Evolutionary conservation across 2,797 vertebrate genomes (phyloP), one percentile per base, ranked within the genome.

Genomic region (Cossypha dichroa): DNA sequence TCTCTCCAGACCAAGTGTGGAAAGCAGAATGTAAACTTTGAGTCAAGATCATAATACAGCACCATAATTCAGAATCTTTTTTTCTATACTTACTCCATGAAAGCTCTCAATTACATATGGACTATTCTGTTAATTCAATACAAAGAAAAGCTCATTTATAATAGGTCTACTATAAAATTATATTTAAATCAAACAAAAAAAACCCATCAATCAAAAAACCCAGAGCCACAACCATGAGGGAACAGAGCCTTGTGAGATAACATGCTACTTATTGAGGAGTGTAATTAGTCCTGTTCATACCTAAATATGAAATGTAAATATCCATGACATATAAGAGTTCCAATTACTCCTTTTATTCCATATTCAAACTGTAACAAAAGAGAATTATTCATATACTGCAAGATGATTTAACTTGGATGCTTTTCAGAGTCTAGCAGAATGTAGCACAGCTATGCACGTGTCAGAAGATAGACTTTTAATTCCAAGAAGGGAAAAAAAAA

Each of bases 351-450:
- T 72, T 85, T 75, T 90, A 56, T 23, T 70, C 11, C 5, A 16
- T 33, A 60, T 52, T 26, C 20, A 84, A 86, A 69, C 14, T 7
- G 5, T 34, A 77, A 76, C 31, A 88, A 69, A 82, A 96, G 52
- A 75, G 38, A 94, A 92, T 83, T 94, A 94, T 85, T 94, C 20
- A 46, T 91, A n/a, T 38, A 10, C 40, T 76, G 28, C 15, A 84
- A 55, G 36, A 43, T 28, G 10, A 55, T 51, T 29, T 11, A 85
- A 59, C 6, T 62, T 62, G 33, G 23, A 31, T 84, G 58, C 56
- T 80, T 91, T 82, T 85, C 68, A 93, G 5, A 4, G 66, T 59
- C 48, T 88, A 83, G 19, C 5, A 80, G 48, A 88, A 80, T 45
- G 36, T 41, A 80, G 67, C 48, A 67, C 25, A 90, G 28, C 15